Percentiles rank a stretch among this genome's conserved stretches.
phyloP scores from a whole-genome alignment of 2,888 invertebrate species.

The Coenonympha arcania region DNA sequence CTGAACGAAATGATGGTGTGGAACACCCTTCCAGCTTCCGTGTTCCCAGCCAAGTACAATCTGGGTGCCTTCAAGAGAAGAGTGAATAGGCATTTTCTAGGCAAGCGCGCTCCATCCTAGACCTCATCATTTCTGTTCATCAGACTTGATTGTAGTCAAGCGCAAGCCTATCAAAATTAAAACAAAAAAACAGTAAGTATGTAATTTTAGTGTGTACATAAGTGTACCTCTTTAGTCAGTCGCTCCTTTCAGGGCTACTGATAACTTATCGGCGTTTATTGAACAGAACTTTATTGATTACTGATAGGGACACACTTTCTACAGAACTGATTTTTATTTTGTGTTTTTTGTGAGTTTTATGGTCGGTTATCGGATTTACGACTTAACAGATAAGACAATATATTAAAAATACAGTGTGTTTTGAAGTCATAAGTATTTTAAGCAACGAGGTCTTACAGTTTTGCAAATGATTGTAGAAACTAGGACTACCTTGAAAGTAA shows the following conservation, averaged over 20 bases:
- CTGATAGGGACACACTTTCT: slow-evolving; percentile 56
- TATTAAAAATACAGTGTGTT: background rate
- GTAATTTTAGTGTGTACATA: background rate
- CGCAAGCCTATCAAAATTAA: too few relatives aligned
- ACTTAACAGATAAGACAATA: background rate
- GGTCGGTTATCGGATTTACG: slow-evolving; percentile 6
- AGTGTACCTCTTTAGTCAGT: slow-evolving; percentile 38
- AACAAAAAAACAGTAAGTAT: too few relatives aligned
- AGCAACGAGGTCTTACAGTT: too few relatives aligned
- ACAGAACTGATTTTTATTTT: slow-evolving; percentile 56
- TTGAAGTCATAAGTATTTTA: background rate
- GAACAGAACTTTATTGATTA: slow-evolving; percentile 64
- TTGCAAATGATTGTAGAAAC: too few relatives aligned
- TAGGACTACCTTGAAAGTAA: background rate
- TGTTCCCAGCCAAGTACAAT: too few relatives aligned
- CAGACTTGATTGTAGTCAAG: too few relatives aligned
- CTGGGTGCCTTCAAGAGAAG: too few relatives aligned
- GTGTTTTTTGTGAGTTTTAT: slow-evolving; percentile 24
- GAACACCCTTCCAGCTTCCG: too few relatives aligned
- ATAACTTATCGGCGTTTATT: slow-evolving; percentile 47
- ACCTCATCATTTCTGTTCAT: too few relatives aligned
- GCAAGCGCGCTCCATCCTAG: too few relatives aligned
- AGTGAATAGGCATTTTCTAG: too few relatives aligned
- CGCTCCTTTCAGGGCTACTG: slow-evolving; percentile 43
- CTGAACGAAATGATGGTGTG: too few relatives aligned